phyloP scores from a whole-genome alignment of 2,797 vertebrate genomes.

The Microctenopoma stevenorrisi region DNA sequence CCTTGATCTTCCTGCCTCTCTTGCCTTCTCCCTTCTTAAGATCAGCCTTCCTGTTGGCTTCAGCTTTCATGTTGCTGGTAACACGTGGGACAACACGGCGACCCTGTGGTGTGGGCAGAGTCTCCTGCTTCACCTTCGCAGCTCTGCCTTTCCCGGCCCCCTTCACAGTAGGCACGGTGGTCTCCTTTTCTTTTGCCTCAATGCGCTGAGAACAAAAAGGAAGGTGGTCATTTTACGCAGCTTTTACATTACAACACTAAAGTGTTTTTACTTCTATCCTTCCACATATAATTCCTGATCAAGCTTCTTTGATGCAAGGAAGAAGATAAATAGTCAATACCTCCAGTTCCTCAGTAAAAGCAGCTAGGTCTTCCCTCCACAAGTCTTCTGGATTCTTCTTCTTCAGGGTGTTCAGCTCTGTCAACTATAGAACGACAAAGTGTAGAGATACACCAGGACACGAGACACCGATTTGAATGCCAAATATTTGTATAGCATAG shows the following conservation, averaged over 20 bases:
- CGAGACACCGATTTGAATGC: too few species aligned
- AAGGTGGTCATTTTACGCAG: background rate
- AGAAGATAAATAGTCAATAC: conserved; percentile 64
- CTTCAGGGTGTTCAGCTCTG: conserved; percentile 88
- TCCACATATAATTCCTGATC: too few species aligned
- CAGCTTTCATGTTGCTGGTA: conserved; percentile 93
- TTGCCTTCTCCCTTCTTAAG: conserved; percentile 73
- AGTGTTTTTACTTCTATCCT: too few species aligned
- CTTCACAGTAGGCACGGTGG: conserved; percentile 71
- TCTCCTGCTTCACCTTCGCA: conserved; percentile 88
- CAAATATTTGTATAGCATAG: too few species aligned
- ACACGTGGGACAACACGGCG: conserved; percentile 89
- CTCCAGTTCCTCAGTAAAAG: conserved; percentile 90
- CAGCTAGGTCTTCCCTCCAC: conserved; percentile 93
- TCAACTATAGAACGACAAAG: conserved; percentile 63
- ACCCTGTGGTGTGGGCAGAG: conserved; percentile 90
- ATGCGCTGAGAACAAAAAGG: conserved; percentile 75
- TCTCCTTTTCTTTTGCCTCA: conserved; percentile 88
- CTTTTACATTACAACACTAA: background rate
- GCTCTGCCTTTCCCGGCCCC: conserved; percentile 80
- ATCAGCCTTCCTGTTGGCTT: conserved; percentile 87
- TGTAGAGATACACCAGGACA: background rate
- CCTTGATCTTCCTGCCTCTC: conserved; percentile 84
- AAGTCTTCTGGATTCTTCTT: conserved; percentile 86
- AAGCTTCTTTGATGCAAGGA: too few species aligned